phyloP scores from a whole-genome alignment of 2,113 vertebrate genomes.

The Erpornis zantholeuca region DNA sequence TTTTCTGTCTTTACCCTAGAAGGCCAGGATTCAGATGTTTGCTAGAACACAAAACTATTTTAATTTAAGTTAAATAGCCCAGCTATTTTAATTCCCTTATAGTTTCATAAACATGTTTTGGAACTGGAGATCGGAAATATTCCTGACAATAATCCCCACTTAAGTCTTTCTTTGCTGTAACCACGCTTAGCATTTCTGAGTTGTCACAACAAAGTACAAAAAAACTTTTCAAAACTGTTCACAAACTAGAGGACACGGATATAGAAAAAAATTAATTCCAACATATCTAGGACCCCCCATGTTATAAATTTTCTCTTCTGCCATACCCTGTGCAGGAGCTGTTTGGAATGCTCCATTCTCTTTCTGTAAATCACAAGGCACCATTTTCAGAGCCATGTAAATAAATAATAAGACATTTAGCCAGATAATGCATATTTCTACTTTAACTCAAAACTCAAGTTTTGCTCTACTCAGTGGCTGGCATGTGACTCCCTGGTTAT shows the following conservation, averaged over 20 bases:
- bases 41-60: not conserved
- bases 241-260: not conserved
- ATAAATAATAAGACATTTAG: not conserved
- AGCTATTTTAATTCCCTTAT: not conserved
- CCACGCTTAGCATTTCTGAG: not conserved
- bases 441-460: not conserved
- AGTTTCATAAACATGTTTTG: not conserved
- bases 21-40: not conserved
- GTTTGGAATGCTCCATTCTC: not conserved
- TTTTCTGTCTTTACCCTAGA: constrained; percentile 28
- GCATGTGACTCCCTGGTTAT: not conserved
- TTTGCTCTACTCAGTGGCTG: not conserved
- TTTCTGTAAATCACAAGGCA: not conserved
- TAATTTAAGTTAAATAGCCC: not conserved
- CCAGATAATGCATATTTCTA: not conserved
- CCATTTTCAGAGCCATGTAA: not conserved
- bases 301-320: not conserved
- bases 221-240: not conserved
- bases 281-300: not conserved
- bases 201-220: not conserved
- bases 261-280: not conserved
- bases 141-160: not conserved
- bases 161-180: not conserved
- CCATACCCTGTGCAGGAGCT: not conserved
- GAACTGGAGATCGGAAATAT: not conserved